These are phyloP conservation scores for Trichomalopsis sarcophagae DNA, from an alignment of 1,140 invertebrate genomes.

Conservation along the genomic window DNA sequence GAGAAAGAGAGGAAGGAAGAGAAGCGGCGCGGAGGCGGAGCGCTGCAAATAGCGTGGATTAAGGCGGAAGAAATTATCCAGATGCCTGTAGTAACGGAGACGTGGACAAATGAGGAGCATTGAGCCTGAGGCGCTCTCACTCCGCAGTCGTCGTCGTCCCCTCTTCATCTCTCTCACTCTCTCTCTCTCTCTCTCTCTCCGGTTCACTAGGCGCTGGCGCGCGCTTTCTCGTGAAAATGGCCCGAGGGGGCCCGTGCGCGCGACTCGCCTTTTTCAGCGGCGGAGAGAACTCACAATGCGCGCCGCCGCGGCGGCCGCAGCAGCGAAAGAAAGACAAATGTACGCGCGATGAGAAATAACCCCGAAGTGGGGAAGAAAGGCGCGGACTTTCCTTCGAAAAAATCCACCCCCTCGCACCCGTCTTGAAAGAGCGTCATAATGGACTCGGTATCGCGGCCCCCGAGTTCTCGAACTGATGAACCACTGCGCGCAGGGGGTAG, in stretches of 20 bases:
- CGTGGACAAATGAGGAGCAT: slow-evolving; percentile 61
- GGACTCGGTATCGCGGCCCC: neutral
- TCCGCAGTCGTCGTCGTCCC: neutral
- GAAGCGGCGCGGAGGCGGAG: neutral
- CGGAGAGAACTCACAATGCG: neutral
- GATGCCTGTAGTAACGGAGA: slow-evolving; percentile 55
- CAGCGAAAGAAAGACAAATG: slow-evolving; percentile 47
- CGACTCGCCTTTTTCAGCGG: slow-evolving; percentile 47
- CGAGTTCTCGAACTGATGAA: too few species aligned
- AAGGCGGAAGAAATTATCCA: slow-evolving; percentile 63
- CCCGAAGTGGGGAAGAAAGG: neutral
- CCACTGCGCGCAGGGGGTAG: too few species aligned
- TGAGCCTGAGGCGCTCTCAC: slow-evolving; percentile 50
- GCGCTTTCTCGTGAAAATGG: slow-evolving; percentile 37
- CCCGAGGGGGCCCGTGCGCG: neutral
- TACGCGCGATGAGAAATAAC: slow-evolving; percentile 43
- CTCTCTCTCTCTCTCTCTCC: neutral
- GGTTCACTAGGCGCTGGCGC: slow-evolving; percentile 6
- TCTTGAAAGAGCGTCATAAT: neutral
- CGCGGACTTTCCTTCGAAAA: neutral
- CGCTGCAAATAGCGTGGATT: slow-evolving; percentile 57
- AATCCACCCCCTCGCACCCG: neutral
- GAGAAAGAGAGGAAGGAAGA: neutral
- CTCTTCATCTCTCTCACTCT: neutral
- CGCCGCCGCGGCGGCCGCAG: neutral